phyloP scores from a whole-genome alignment of 2,888 invertebrate genomes.

The Pollenia angustigena region DNA sequence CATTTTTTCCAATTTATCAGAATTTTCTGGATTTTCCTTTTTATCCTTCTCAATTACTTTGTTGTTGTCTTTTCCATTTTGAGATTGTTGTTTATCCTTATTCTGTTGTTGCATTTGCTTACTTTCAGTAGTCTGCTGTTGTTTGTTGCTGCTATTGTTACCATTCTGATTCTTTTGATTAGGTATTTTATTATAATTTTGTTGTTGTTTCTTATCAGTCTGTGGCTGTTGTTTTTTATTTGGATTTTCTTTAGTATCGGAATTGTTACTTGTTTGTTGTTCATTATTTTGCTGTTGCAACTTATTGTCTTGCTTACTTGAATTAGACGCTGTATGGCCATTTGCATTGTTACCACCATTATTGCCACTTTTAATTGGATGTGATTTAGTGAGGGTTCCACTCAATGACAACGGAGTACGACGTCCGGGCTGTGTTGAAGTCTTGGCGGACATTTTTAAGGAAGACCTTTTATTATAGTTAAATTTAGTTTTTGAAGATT shows the following conservation, averaged over 20 bases:
- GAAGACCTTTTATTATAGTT: slow-evolving; percentile 1
- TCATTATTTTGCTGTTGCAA: slow-evolving; percentile 75
- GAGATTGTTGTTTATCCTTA: slow-evolving; percentile 59
- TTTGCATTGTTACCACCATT: slow-evolving; percentile 58
- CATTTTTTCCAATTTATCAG: slow-evolving; percentile 58
- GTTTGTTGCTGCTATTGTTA: slow-evolving; percentile 61
- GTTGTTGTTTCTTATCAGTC: slow-evolving; percentile 68
- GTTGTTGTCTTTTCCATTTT: slow-evolving; percentile 68
- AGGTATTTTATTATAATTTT: slow-evolving; percentile 69
- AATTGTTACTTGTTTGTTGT: slow-evolving; percentile 30
- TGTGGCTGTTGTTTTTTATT: slow-evolving; percentile 51
- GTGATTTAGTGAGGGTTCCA: slow-evolving; percentile 70
- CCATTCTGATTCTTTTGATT: slow-evolving; percentile 78
- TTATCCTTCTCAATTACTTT: slow-evolving; percentile 76
- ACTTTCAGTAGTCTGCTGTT: slow-evolving; percentile 65
- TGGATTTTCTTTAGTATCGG: slow-evolving; percentile 60
- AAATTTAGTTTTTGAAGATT: slow-evolving; percentile 16
- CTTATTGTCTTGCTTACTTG: slow-evolving; percentile 71
- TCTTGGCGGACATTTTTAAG: slow-evolving; percentile 80
- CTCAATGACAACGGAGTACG: slow-evolving; percentile 77
- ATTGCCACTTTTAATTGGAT: slow-evolving; percentile 63
- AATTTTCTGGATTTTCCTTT: slow-evolving; percentile 62
- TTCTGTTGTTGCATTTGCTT: slow-evolving; percentile 46
- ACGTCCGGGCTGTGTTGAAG: slow-evolving; percentile 78
- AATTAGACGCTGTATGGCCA: slow-evolving; percentile 68